Evolutionary conservation across 2,113 vertebrate genomes (phyloP).

Genomic region (Dermatemys mawii): DNA sequence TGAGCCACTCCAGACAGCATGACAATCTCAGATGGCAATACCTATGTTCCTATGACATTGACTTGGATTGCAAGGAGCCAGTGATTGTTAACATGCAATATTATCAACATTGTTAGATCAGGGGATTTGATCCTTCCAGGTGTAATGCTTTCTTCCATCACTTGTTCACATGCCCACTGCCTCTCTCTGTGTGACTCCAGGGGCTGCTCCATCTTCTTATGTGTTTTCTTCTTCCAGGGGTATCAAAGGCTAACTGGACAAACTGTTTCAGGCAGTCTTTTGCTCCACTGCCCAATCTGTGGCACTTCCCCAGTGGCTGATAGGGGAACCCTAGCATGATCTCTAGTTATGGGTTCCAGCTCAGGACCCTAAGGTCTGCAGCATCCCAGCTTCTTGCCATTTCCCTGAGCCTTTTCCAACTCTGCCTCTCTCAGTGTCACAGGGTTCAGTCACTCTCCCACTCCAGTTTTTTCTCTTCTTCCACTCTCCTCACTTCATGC

Average conservation of each 20-base stretch:
- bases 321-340: not conserved
- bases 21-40: not conserved
- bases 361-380: not conserved
- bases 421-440: not conserved
- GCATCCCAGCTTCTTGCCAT: not conserved
- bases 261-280: not conserved
- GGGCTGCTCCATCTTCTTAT: not conserved
- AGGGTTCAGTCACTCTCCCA: not conserved
- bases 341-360: not conserved
- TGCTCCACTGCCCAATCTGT: not conserved
- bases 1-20: too few species aligned
- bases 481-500: not conserved
- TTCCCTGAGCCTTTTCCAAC: not conserved
- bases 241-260: not conserved
- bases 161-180: not conserved
- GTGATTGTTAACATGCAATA: not conserved
- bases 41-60: not conserved
- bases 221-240: not conserved
- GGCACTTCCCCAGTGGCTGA: not conserved
- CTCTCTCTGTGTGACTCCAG: not conserved
- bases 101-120: not conserved
- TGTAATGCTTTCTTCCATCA: not conserved
- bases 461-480: not conserved
- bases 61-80: not conserved
- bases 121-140: not conserved